A percentile compares a stretch with the other conserved stretches of the same genome.
Conservation (phyloP, 2,797 vertebrate species). For the Chrysocyon brachyurus region DNA sequence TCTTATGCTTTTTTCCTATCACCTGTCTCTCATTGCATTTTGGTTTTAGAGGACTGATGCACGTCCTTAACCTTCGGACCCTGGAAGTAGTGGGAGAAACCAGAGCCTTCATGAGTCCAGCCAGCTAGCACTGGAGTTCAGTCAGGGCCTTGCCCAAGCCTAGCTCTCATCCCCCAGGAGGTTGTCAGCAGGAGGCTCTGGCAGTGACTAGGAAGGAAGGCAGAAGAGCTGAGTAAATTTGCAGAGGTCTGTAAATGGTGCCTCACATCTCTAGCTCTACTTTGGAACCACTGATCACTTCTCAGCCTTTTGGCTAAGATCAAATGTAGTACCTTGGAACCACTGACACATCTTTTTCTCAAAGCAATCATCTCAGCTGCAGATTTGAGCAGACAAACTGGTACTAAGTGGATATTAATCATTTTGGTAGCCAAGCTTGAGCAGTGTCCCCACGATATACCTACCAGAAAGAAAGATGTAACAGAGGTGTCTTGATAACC, state of each 20-base stretch:
- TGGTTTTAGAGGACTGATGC: background rate
- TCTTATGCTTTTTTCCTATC: background rate
- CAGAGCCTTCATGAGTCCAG: background rate
- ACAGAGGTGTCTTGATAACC: background rate
- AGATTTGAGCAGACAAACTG: background rate
- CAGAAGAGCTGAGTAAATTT: background rate
- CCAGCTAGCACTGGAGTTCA: background rate
- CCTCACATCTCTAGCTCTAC: background rate
- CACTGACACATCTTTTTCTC: background rate
- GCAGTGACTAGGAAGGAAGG: background rate
- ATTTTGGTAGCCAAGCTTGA: background rate
- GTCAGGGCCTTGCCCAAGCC: background rate
- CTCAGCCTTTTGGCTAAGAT: too few species aligned
- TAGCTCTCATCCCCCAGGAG: background rate
- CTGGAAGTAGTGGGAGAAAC: background rate
- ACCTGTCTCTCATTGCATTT: background rate
- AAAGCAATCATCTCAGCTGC: background rate
- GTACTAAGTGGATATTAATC: background rate
- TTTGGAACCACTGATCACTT: background rate
- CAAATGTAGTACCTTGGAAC: background rate
- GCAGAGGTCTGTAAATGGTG: too few species aligned
- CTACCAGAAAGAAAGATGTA: background rate
- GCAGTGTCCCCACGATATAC: background rate
- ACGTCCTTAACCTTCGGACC: background rate
- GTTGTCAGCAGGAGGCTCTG: background rate